Base-by-base conservation (phyloP, 2,113 vertebrate genomes). In the Laterallus jamaicensis region DNA sequence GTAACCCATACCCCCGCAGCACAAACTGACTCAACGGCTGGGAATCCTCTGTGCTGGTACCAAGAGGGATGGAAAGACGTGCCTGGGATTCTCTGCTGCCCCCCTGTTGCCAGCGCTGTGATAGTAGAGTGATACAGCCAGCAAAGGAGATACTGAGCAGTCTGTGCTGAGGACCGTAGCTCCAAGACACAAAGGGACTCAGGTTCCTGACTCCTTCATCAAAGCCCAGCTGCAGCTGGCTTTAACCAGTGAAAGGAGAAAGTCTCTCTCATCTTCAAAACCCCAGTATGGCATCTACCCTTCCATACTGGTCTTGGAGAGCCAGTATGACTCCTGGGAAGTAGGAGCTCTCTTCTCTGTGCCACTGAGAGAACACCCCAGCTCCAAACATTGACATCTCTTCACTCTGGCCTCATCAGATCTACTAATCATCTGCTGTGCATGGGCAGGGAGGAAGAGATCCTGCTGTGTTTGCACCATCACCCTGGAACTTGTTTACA, bases 121-220 rank as follows among this genome's bases (percentile, higher is more conserved):
- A 19, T 0, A 40, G 52, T 20, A 29, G 49, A 67, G 52, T 11
- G 74, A 10, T 20, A 8, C 44, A 85, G 68, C 13, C 5, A 4
- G 68, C 70, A 66, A 24, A 42, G 69, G 26, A 59, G 52, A 39
- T 5, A 3, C 40, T 7, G 32, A 0, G 0, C 32, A 37, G 6
- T 12, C 15, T 12, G 7, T 1, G 3, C 42, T 2, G 3, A 58
- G 64, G 8, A 12, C 16, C 1, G 0, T n/a, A 13, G 26, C 29
- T 50, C 76, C 0, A 3, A 71, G 22, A 37, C 0, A 1, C 32
- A 29, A 47, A 26, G 16, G 54, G 39, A 68, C 47, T 69, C 79
- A 10, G 52, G 50, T 63, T 88, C 71, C 69, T 52, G 60, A 1
- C 5, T 35, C 50, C 67, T 52, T 16, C 0, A 0, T 22, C 52